Base-by-base conservation (phyloP, 2,113 vertebrate genomes). In the Capra hircus region DNA sequence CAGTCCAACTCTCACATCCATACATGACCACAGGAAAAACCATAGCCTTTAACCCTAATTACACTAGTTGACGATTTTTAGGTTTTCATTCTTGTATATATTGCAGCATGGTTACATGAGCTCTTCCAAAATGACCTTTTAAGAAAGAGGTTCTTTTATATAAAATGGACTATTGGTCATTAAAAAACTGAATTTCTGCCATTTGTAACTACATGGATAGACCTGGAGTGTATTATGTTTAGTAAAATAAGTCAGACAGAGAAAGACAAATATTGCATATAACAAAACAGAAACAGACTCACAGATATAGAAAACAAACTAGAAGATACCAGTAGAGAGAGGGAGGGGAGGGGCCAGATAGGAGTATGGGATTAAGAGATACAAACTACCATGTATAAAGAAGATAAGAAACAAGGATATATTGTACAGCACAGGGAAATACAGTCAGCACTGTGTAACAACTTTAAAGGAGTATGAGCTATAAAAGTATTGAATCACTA, bases 61-160 rank as follows among this genome's bases (percentile, higher is more conserved):
- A 95, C 0, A 71, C 48, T 52, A 90, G 52, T 55, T 92, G 6
- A 91, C n/a, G 30, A 97, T 21, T 87, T 86, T 83, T 53, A 71
- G 92, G 59, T 50, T 94, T 90, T 96, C 45, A 64, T 83, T 91
- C 59, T 57, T 95, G 6, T 53, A 17, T 93, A 94, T 97, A 94
- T 96, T 97, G 97, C 90, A 96, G 87, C 95, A 95, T 94, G 97
- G 90, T 98, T 98, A 98, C 1, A 62, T 64, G 3, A 82, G 92
- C 96, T 97, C 12, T 97, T 97, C 96, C 97, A 98, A 98, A 95
- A 98, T 85, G 60, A 97, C 85, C 28, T 27, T 97, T 98, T 91
- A 98, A 94, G 96, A 95, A 98, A 82, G 36, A 96, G 67, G 25
- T 52, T 78, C 88, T 98, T 83, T 53, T 55, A 83, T 55, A 55